phyloP scores from a whole-genome alignment of 2,888 invertebrate genomes.

The Phania funesta region DNA sequence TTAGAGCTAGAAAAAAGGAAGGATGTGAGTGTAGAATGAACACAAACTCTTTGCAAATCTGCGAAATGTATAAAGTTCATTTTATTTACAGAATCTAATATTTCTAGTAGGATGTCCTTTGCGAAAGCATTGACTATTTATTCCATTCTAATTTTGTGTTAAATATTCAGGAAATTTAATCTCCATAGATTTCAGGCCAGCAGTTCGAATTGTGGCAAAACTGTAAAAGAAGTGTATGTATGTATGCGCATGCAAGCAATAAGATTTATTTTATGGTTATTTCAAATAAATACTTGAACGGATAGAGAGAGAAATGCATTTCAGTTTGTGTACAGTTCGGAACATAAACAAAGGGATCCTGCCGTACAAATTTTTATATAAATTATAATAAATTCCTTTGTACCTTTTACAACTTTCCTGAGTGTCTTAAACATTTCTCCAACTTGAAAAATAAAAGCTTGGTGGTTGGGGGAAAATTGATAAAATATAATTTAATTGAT shows the following conservation, averaged over 20 bases:
- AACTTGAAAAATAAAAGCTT: neutral
- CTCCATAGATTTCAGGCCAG: constrained; percentile 41
- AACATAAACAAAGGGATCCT: neutral
- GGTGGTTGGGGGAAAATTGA: neutral
- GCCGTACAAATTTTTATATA: no score
- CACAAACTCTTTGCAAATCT: neutral
- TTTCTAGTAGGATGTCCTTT: constrained; percentile 19
- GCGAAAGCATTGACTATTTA: constrained; percentile 4
- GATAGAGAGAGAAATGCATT: neutral
- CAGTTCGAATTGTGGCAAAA: constrained; percentile 5
- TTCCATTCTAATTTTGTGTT: constrained; percentile 23
- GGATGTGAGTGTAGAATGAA: constrained; percentile 1
- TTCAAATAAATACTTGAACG: constrained; percentile 17
- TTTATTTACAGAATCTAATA: neutral
- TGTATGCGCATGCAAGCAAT: constrained; percentile 13
- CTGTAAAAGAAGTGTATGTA: neutral
- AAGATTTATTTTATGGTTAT: constrained; percentile 49
- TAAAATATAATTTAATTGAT: constrained; percentile 55
- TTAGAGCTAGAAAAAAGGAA: neutral
- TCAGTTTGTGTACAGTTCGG: neutral
- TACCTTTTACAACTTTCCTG: neutral
- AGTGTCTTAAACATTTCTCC: constrained; percentile 1
- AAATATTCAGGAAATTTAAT: constrained; percentile 60
- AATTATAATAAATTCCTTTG: no score
- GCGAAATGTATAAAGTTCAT: constrained; percentile 33